Base-by-base conservation (phyloP, 2,888 invertebrate species). In the Leptothorax acervorum region DNA sequence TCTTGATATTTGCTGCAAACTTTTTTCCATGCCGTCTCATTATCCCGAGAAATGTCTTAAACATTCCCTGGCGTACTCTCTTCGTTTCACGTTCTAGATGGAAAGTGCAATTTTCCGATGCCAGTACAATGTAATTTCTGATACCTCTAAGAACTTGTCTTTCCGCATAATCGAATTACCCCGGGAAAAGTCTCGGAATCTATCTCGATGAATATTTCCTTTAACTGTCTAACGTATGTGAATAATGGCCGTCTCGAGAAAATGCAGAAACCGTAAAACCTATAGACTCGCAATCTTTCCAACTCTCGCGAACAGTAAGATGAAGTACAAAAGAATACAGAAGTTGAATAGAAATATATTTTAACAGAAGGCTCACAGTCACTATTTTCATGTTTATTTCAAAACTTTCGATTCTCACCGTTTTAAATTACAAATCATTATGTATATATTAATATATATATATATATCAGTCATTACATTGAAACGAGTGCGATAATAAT, bases 331-430 rank as follows among this genome's bases (percentile, higher is more conserved):
- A 70, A 60, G 57, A 71, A 70, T 76, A 48, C 28, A 53, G 18
- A 73, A 81, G 48, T 81, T 81, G 48, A 81, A 81, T 71, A 48
- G 71, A 81, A 71, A 71, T 81, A 31, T 60, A 71, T 81, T 71
- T 73, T 39, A 60, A 60, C 73, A 65, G 48, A 81, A 62, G 39
- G 28, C 70, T 79, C 23, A 15, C 66, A 28, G 55, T 66, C 78
- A n/a, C 60, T 71, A 71, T 28, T 60, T 79, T 71, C 35, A 70
- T 48, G 15, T 70, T 79, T 60, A 48, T 51, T 60, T 62, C 60
- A 48, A 73, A 73, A 71, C 28, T 71, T 60, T 63, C 12, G 15
- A 28, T 60, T 18, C 15, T 60, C 6, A 23, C 23, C n/a, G 31
- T 60, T 71, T 8, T 23, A 45, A 60, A 57, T 71, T 39, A 68